Base-by-base conservation (phyloP, 2,888 invertebrate species). In the Trypoxylon attenuatum region DNA sequence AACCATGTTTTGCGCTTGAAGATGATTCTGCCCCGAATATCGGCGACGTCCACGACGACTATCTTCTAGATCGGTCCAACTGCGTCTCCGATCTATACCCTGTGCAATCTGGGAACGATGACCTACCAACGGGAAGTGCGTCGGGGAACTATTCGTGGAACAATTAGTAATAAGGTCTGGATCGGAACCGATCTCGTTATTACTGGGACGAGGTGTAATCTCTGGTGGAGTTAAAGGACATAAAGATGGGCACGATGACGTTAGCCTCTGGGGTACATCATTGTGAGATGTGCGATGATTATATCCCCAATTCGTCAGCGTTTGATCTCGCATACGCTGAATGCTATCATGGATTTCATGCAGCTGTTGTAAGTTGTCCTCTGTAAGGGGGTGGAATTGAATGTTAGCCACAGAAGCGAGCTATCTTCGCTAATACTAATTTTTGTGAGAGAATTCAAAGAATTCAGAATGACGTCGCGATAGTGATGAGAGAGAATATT, bases 1-100 rank as follows among this genome's bases (percentile, higher is more conserved):
- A 68, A 86, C 87, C 82, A 86, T 84, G 49, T 84, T 86, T 64
- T 86, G 85, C 19, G 86, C 84, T 68, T 85, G 85, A 13, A 87
- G 75, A 52, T 86, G 85, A 79, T 84, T 84, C 42, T 85, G 85
- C 39, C 84, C 81, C 29, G 82, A 83, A 53, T 74, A 78, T 62
- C 82, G 82, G 50, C 83, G 82, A 39, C 82, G 79, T 42, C 80
- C 82, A 50, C 82, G 81, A 47, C 84, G 79, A 1, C 80, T 88
- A 81, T 93, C 93, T 84, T 95, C 95, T 59, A 94, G 89, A n/a
- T 94, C 95, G 3, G 95, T 94, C 96, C 96, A 96, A 71, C 95
- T 95, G 84, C 94, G 92, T 75, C 96, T 89, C 64, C 90, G 89
- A 63, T 91, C 90, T 78, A 90, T 90, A 3, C 87, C 85, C 71